These are phyloP conservation scores for Gallinago stenura DNA, from an alignment of 2,797 vertebrate genomes.

Conservation along the genomic window DNA sequence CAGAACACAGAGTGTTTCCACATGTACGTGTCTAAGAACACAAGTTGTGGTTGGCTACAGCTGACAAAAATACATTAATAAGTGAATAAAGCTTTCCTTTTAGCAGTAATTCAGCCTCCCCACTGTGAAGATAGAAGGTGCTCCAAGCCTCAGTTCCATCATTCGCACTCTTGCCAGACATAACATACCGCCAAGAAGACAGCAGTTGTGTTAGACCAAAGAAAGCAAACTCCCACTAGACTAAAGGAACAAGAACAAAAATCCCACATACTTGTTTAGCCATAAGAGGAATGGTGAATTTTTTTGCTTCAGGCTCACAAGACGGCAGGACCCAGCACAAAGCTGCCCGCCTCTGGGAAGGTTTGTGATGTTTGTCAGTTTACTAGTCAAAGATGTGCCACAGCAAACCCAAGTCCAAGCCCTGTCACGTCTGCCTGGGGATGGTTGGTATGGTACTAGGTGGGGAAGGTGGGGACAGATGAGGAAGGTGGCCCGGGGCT, in stretches of 20 bases:
- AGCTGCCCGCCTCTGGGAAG: not conserved
- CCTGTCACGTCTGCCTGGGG: not conserved
- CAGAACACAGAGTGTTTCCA: not conserved
- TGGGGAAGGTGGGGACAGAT: not conserved
- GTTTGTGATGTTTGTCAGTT: not conserved
- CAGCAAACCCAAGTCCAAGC: not conserved
- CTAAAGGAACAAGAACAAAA: not conserved
- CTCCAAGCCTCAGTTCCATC: not conserved
- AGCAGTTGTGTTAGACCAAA: not conserved
- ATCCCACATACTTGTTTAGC: not conserved
- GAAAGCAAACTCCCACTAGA: not conserved
- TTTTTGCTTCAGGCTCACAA: not conserved
- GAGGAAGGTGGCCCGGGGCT: not conserved
- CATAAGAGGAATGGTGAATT: not conserved
- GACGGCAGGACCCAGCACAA: not conserved
- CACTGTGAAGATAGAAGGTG: not conserved
- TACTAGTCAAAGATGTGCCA: not conserved
- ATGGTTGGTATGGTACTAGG: accelerated
- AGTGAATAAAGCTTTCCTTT: not conserved
- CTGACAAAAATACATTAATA: not conserved
- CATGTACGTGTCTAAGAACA: not conserved
- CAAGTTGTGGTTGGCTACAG: not conserved
- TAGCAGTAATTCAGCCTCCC: not conserved
- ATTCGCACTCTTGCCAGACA: not conserved
- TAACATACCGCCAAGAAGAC: not conserved